A percentile compares a stretch with the other conserved stretches of the same genome.
phyloP scores from a whole-genome alignment of 2,797 vertebrate genomes.

The Margarornis squamiger region DNA sequence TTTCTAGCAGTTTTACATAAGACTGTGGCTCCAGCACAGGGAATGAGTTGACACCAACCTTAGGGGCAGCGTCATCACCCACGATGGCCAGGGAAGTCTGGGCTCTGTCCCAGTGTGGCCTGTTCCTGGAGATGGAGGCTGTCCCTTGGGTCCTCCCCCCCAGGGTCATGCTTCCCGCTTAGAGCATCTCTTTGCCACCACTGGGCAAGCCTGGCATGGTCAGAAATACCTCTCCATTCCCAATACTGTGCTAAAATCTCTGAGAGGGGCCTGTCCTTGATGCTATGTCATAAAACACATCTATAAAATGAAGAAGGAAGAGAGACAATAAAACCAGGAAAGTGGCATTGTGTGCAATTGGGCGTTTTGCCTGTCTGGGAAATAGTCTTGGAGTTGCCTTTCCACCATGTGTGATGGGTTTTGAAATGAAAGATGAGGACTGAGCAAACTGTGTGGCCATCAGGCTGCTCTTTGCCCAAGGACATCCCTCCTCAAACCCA shows the following conservation, averaged over 20 bases:
- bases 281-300: neutral
- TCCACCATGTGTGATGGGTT: neutral
- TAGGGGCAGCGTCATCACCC: neutral
- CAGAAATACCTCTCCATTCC: neutral
- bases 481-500: slow-evolving; percentile 47
- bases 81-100: rapidly evolving
- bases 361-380: neutral
- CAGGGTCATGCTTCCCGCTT: neutral
- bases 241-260: neutral
- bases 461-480: slow-evolving; percentile 11
- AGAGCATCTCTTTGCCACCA: neutral
- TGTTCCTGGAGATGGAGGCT: neutral
- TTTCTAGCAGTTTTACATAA: slow-evolving; percentile 4
- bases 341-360: neutral
- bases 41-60: neutral
- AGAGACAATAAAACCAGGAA: neutral
- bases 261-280: neutral
- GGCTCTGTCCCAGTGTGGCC: neutral
- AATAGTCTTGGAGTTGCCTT: neutral
- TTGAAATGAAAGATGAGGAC: slow-evolving; percentile 17
- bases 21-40: neutral
- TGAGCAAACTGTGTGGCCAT: neutral
- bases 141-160: rapidly evolving
- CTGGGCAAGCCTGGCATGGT: neutral
- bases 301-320: slow-evolving; percentile 5